Evolutionary conservation across 2,888 invertebrate species (phyloP).

Genomic region (Mesochorus sp.): DNA sequence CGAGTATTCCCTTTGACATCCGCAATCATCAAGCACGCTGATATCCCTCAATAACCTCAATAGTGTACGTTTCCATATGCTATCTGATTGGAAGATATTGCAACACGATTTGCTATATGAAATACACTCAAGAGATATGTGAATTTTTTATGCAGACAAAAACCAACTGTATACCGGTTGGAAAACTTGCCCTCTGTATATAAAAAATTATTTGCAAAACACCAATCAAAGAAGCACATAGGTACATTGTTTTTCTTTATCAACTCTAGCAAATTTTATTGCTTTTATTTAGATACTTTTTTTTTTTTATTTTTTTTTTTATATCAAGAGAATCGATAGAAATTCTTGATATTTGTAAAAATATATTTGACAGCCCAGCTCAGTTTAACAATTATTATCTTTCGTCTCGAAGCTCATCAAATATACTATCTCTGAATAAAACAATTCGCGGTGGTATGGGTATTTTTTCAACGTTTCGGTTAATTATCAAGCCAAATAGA

Average conservation of each 20-base stretch:
- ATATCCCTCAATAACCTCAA: slow-evolving; percentile 62
- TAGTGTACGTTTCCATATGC: slow-evolving; percentile 66
- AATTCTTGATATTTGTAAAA: too few relatives aligned
- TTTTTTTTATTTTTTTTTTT: not conserved
- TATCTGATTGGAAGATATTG: slow-evolving; percentile 71
- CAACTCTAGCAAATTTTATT: not conserved
- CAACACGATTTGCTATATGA: slow-evolving; percentile 71
- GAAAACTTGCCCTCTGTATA: not conserved
- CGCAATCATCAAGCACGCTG: slow-evolving; percentile 71
- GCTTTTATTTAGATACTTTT: not conserved
- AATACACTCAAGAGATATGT: slow-evolving; percentile 39
- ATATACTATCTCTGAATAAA: too few relatives aligned
- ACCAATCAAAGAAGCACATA: not conserved
- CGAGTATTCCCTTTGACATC: slow-evolving; percentile 73
- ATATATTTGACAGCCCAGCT: not conserved
- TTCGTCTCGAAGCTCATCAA: too few relatives aligned
- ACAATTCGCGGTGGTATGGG: too few relatives aligned
- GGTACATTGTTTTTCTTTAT: not conserved
- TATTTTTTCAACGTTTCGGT: too few relatives aligned
- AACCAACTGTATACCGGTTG: not conserved
- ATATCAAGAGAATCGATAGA: too few relatives aligned
- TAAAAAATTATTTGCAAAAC: not conserved
- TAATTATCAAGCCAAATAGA: too few relatives aligned
- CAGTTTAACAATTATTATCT: too few relatives aligned
- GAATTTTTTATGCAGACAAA: not conserved